Base-by-base conservation (phyloP, 2,888 invertebrate species). In the Xylota sylvarum region DNA sequence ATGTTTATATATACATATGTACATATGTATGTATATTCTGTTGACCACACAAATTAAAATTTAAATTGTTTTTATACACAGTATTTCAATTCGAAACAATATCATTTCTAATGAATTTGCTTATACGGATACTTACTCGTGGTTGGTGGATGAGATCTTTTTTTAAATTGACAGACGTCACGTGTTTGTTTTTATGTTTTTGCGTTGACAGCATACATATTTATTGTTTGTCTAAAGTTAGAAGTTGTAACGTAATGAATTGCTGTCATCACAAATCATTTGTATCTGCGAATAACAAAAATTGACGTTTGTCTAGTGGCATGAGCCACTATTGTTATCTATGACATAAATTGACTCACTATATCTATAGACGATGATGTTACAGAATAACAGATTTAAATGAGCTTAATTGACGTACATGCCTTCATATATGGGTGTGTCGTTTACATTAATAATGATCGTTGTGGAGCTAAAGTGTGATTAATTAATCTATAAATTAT, bases 221-320 rank as follows among this genome's bases (percentile, higher is more conserved):
- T 14, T 43, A 14, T 43, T 43, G 6, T 14, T 43, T 43, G 43
- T 43, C 43, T 43, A 14, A 10, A 35, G 52, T 10, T 4, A 14
- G 2, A 58, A 58, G 17, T 58, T 35, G 32, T 35, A 58, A 12
- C 37, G 35, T 58, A 35, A 40, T 40, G 37, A 60, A 40, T 37
- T 60, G 60, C 14, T 70, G 30, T 43, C 56, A 70, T 52, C 64
- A 35, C 35, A 52, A 50, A 35, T 32, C 56, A 17, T 56, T n/a
- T 37, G 52, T 12, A 30, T 67, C 5, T 7, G 4, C 37, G 27
- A 67, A 65, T 23, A 67, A 52, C 40, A 67, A 52, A 27, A 67
- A 52, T 67, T 67, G 67, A 67, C 67, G 67, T 67, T 52, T 4
- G 50, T 12, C 4, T 35, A 37, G 19, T 14, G 0, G n/a, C 43